Base-by-base conservation (phyloP, 2,888 invertebrate genomes). In the Capitulum mitella region DNA sequence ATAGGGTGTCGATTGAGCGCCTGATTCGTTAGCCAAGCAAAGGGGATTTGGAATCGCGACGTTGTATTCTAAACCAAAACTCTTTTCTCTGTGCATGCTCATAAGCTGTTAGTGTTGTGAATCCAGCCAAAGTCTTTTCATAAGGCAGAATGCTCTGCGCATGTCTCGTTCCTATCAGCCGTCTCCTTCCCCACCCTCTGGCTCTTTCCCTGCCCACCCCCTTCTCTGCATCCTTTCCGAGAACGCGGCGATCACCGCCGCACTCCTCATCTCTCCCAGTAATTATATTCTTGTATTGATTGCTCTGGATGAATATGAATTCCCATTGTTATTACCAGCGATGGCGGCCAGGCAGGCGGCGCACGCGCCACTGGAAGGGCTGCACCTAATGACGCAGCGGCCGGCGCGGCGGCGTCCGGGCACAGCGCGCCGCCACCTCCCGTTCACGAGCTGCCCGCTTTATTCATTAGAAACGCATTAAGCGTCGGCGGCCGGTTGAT, bases 201-300 rank as follows among this genome's bases (percentile, higher is more conserved):
- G 40, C 78, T 19, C 29, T 51, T 75, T 75, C 51, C 46, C 70
- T 75, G 3, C 51, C 29, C 58, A 6, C n/a, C 29, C 58, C 3
- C n/a, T 58, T 1, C 29, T 26, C 58, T 26, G 10, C 29, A 1
- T 10, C 10, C 58, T 58, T 29, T 29, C 34, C 64, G 34, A 29
- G 37, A 10, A 70, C 64, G 34, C 22, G 70, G 37, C 34, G 34
- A 64, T 64, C 64, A 64, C 34, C 34, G 8, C 70, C 26, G 37
- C 70, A 12, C 70, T 70, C 70, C 70, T 70, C 70, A 70, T 70
- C 70, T 70, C 22, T 70, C 70, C 70, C 70, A 70, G 37, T 70
- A 70, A 70, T 70, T 70, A 70, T 70, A 70, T 70, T 70, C 70
- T 37, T 70, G 70, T 70, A 70, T 70, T 70, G 70, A 70, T 70